Evolutionary conservation across 2,888 invertebrate genomes (phyloP).

Genomic region (Anodontia alba): DNA sequence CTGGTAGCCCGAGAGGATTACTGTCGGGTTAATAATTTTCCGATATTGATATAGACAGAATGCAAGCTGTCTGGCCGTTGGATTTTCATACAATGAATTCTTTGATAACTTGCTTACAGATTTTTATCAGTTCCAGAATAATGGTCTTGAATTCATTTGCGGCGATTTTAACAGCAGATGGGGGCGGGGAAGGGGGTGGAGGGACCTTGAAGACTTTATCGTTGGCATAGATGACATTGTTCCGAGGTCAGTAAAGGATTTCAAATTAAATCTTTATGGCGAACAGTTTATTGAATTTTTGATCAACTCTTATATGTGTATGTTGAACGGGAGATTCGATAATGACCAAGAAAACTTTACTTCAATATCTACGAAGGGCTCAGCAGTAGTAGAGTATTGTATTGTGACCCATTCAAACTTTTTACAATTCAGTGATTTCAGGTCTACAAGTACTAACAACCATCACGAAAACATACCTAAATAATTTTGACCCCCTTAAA

Average conservation of each 20-base stretch:
- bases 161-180: slow-evolving; percentile 27
- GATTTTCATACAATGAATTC: too few species aligned
- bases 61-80: too few species aligned
- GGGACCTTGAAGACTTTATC: slow-evolving; percentile 13
- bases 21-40: too few species aligned
- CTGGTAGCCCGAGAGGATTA: too few species aligned
- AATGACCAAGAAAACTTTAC: not conserved
- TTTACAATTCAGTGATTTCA: not conserved
- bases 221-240: not conserved
- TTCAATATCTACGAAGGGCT: not conserved
- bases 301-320: not conserved
- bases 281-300: not conserved
- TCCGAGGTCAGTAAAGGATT: not conserved
- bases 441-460: too few species aligned
- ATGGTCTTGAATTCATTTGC: not conserved
- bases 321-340: not conserved
- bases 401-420: not conserved
- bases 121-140: not conserved
- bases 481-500: too few species aligned
- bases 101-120: not conserved
- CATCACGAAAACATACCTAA: too few species aligned
- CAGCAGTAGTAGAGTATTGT: slow-evolving; percentile 1
- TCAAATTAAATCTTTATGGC: not conserved
- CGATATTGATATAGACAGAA: too few species aligned
- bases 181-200: too few species aligned